These are phyloP conservation scores for Brotula barbata DNA, from an alignment of 2,797 vertebrate species.

Conservation along the genomic window DNA sequence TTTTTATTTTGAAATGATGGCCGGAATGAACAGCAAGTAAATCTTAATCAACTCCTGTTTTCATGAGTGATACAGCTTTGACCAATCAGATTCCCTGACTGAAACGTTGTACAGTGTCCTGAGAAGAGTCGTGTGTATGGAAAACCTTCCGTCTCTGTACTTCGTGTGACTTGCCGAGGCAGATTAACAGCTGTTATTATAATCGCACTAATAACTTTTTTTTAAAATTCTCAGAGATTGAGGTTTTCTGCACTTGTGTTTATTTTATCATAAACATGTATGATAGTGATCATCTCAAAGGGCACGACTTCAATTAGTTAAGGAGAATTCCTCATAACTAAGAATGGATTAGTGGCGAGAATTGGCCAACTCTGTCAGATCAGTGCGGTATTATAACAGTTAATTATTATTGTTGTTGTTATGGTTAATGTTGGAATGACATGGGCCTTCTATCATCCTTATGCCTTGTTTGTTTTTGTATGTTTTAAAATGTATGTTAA, in stretches of 20 bases:
- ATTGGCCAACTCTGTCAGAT: constrained; percentile 12
- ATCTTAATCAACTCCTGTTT: no score
- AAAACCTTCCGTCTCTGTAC: constrained; percentile 48
- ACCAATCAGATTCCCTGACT: not conserved
- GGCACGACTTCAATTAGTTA: constrained; percentile 24
- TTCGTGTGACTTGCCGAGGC: constrained; percentile 54
- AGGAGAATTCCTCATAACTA: not conserved
- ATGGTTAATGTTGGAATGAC: constrained; percentile 50
- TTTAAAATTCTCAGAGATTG: constrained; percentile 17
- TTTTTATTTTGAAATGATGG: no score
- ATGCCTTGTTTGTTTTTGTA: constrained; percentile 72
- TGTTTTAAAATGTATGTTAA: constrained; percentile 67
- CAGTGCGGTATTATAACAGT: constrained; percentile 29
- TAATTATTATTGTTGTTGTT: constrained; percentile 29
- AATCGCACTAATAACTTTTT: constrained; percentile 24
- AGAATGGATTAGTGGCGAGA: constrained; percentile 3
- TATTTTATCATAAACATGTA: constrained; percentile 34
- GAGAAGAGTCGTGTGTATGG: not conserved
- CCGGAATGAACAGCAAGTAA: no score
- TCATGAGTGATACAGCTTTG: not conserved
- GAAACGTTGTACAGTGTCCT: not conserved
- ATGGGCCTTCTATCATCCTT: constrained; percentile 57
- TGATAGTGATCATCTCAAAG: constrained; percentile 49
- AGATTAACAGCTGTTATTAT: constrained; percentile 42
- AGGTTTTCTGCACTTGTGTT: constrained; percentile 37